Conservation (phyloP, 30 jellyfish, hydroid and myxozoan genomes). For the Pelagia noctiluca region DNA sequence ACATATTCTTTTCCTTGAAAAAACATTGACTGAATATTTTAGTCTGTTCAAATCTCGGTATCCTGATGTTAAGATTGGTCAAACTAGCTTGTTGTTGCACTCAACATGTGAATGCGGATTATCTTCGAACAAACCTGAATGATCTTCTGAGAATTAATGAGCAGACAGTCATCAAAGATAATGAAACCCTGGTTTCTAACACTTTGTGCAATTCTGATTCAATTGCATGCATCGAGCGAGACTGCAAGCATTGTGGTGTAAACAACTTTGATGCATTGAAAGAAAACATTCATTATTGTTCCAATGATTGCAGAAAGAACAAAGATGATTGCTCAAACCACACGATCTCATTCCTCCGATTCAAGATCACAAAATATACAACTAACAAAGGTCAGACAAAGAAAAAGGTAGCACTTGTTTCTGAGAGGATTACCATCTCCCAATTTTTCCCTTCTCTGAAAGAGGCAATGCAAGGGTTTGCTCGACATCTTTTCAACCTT, state of each 20-base stretch:
- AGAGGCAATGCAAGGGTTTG: too few species aligned
- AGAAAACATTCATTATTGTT: constrained; percentile 33
- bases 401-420: constrained; percentile 35
- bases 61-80: constrained; percentile 63
- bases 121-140: constrained; percentile 49
- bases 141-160: constrained; percentile 48
- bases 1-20: constrained; percentile 16
- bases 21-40: too few species aligned
- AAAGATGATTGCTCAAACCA: constrained; percentile 47
- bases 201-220: constrained; percentile 54
- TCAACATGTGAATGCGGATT: constrained; percentile 59
- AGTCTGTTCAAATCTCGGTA: constrained; percentile 13
- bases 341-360: constrained; percentile 51
- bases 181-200: constrained; percentile 60
- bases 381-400: constrained; percentile 67
- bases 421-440: constrained; percentile 56
- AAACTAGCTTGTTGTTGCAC: constrained; percentile 70
- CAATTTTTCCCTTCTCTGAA: constrained; percentile 24
- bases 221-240: constrained; percentile 62
- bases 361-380: constrained; percentile 25
- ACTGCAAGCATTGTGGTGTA: constrained; percentile 57
- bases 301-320: constrained; percentile 55
- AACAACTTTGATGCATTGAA: constrained; percentile 36
- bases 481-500: too few species aligned
- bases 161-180: constrained; percentile 45